Evolutionary conservation across 2,113 vertebrate species (phyloP), one percentile per base, ranked within the genome.

Genomic region (Hippopotamus amphibius): DNA sequence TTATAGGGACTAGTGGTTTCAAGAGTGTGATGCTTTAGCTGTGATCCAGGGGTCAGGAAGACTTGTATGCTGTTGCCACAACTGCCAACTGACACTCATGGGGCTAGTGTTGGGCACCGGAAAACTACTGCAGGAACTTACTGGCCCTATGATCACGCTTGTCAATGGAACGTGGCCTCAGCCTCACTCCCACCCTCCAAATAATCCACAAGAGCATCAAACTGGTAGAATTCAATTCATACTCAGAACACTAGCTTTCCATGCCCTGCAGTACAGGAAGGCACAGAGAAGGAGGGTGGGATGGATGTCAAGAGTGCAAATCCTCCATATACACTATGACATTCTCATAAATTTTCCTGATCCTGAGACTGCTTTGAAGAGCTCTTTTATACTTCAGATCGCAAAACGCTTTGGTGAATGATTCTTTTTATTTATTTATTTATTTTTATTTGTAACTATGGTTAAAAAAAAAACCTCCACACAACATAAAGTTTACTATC

Each of bases 341-440:
- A 69, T 69, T 55, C 55, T 90, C 26, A 2, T 30, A 80, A 65
- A 43, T 76, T 65, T 74, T 81, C n/a, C 82, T 88, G 26, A 17
- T 53, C 13, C 61, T 7, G 37, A 95, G 28, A 43, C 43, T 77
- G 61, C 43, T 88, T 57, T 69, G 76, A 88, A 82, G 88, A 74
- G 82, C 16, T 50, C 43, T 59, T 92, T 61, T 11, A 6, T 68
- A 84, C 22, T 71, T 88, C 61, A 89, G 33, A 71, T 92, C 61
- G 71, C 93, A 88, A 55, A 92, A 84, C 65, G 63, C n/a, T n/a
- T 89, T 89, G 61, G 46, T 63, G 46, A 82, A 43, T 41, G 66
- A 68, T 76, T 88, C 30, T 61, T 84, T 83, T 30, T 4, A 0
- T 50, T 37, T 37, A 37, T 37, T 37, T 37, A 41, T 50, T 76